A percentile compares a stretch with the other conserved stretches of the same genome.
These are phyloP conservation scores for Morone saxatilis DNA, from an alignment of 2,113 vertebrate genomes.

Conservation along the genomic window DNA sequence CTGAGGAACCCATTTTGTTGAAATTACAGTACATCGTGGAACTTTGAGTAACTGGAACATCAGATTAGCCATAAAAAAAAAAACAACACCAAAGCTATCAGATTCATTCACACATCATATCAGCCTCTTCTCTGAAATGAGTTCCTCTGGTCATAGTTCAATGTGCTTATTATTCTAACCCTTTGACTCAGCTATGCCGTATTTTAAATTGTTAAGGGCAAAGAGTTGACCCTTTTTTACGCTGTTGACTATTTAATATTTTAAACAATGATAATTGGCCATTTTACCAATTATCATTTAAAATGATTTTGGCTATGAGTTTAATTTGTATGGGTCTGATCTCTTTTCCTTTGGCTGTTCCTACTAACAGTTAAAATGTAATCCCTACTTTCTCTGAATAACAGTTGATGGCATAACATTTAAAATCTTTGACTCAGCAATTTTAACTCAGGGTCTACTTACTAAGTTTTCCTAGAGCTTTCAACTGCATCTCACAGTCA, in stretches of 20 bases:
- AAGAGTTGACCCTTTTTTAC: constrained; percentile 38
- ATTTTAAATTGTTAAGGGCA: constrained; percentile 7
- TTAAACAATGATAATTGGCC: background rate
- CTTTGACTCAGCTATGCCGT: constrained; percentile 7
- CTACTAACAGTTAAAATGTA: constrained; percentile 50
- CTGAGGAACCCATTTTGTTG: constrained; percentile 78
- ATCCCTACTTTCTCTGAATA: constrained; percentile 6
- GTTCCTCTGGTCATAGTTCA: constrained; percentile 72
- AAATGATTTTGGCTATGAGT: background rate
- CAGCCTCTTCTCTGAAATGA: constrained; percentile 65
- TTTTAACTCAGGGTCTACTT: background rate
- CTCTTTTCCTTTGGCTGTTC: constrained; percentile 50
- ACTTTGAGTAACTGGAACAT: background rate
- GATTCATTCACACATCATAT: background rate
- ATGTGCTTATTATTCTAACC: constrained; percentile 50
- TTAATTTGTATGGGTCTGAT: constrained; percentile 1
- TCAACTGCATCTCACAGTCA: background rate
- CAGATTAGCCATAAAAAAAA: background rate
- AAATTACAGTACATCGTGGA: background rate
- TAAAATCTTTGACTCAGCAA: constrained; percentile 7
- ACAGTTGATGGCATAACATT: constrained; percentile 6
- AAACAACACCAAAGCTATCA: background rate
- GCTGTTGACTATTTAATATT: background rate
- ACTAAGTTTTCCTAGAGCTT: background rate
- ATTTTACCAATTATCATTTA: background rate